Conservation (phyloP, 1,140 invertebrate species). For the Nymphalis io region DNA sequence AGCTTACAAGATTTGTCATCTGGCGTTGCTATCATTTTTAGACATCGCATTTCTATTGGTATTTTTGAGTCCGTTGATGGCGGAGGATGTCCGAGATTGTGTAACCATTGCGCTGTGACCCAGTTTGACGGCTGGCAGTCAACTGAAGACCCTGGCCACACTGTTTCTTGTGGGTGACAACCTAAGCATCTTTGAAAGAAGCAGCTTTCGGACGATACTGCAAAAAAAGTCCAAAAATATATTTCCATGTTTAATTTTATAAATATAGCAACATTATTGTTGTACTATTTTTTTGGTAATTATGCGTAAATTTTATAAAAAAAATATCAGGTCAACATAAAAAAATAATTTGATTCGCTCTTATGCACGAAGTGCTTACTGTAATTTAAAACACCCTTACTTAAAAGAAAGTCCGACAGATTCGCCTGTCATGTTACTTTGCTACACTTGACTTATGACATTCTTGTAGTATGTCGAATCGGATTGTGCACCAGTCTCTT, state of each 20-base stretch:
- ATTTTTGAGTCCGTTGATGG: slow-evolving; percentile 64
- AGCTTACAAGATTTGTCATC: slow-evolving; percentile 73
- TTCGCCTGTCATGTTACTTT: slow-evolving; percentile 29
- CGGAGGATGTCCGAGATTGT: slow-evolving; percentile 68
- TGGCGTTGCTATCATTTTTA: slow-evolving; percentile 74
- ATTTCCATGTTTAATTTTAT: background rate
- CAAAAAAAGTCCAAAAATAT: slow-evolving; percentile 16
- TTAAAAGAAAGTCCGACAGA: slow-evolving; percentile 29
- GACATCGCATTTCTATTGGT: slow-evolving; percentile 68
- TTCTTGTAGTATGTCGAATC: slow-evolving; percentile 37
- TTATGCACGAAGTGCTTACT: slow-evolving; percentile 3
- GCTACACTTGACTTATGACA: slow-evolving; percentile 45
- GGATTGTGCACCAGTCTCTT: slow-evolving; percentile 43
- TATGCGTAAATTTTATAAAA: no score
- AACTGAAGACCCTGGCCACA: slow-evolving; percentile 46
- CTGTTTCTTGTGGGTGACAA: slow-evolving; percentile 61
- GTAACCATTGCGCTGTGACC: slow-evolving; percentile 68
- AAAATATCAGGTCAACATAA: slow-evolving; percentile 27
- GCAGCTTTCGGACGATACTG: slow-evolving; percentile 64
- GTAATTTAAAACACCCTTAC: slow-evolving; percentile 25
- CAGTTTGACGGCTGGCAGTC: slow-evolving; percentile 63
- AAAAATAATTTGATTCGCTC: slow-evolving; percentile 27
- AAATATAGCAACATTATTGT: no score
- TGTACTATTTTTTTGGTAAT: no score
- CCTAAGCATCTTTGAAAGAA: slow-evolving; percentile 64